phyloP scores from a whole-genome alignment of 2,888 invertebrate genomes.

The Punctoribates punctum region DNA sequence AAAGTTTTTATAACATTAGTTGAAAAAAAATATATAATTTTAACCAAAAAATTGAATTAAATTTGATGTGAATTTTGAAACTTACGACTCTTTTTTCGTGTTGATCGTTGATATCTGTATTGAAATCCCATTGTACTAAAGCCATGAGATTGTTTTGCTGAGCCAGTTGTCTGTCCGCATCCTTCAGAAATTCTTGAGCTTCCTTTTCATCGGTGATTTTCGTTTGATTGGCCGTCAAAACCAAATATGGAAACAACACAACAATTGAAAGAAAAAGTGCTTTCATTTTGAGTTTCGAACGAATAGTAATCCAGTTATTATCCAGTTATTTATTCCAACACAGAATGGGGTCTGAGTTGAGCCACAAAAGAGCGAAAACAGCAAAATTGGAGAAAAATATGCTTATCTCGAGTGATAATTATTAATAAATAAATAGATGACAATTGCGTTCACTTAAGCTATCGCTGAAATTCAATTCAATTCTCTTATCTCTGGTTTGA shows the following conservation, averaged over 20 bases:
- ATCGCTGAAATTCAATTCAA: background rate
- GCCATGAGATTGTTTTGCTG: background rate
- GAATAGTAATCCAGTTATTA: too few relatives aligned
- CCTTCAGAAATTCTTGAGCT: slow-evolving; percentile 8
- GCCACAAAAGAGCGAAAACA: background rate
- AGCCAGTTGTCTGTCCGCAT: background rate
- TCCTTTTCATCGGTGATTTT: slow-evolving; percentile 16
- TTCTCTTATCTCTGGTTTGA: background rate
- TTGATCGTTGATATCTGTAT: background rate
- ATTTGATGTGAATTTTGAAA: background rate
- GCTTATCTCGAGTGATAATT: background rate
- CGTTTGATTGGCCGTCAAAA: background rate
- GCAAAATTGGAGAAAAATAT: background rate
- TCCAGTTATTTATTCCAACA: too few relatives aligned
- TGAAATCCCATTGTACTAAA: slow-evolving; percentile 8
- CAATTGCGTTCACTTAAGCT: background rate
- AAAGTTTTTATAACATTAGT: background rate
- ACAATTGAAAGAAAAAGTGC: background rate
- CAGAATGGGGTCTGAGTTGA: background rate
- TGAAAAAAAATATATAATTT: background rate
- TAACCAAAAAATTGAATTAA: too few relatives aligned
- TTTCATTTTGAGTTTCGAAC: background rate
- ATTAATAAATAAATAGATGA: background rate
- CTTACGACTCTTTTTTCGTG: slow-evolving; percentile 16
- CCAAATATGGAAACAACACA: background rate